Evolutionary conservation across 2,888 invertebrate genomes (phyloP), one percentile per base, ranked within the genome.

Genomic region (Stenoptilia bipunctidactyla): DNA sequence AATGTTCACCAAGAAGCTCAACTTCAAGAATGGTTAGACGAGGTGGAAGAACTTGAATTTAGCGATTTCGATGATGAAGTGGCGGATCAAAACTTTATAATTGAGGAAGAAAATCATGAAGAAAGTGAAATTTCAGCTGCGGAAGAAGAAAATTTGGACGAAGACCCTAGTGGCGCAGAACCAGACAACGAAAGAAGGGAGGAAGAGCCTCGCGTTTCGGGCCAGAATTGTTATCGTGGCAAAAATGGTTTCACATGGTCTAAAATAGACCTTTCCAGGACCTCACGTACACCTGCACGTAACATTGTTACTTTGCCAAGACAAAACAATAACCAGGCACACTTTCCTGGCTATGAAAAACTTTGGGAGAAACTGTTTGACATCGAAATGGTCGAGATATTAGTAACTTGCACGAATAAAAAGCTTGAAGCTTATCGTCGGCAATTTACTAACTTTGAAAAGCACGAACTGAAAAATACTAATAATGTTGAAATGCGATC

Each of bases 11-110:
- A n/a, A n/a, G n/a, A n/a, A n/a, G n/a, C n/a, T n/a, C n/a, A n/a
- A n/a, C n/a, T n/a, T n/a, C 25, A 25, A 25, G 5, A 25, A 9
- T 25, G 5, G 5, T 25, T 25, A 9, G 25, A 25, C 5, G 25
- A 25, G 9, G 25, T 6, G 5, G 9, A 25, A 5, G 25, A 25
- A 9, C 9, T 9, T 33, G 12, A 39, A 25, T 39, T 39, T 2
- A 39, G 34, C 34, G 39, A 39, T 39, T 15, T 39, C 25, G 39
- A 39, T 34, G 34, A 39, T 39, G 39, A 39, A 20, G 39, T 39
- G 33, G 14, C 39, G 34, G 39, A 34, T 13, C 14, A 8, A n/a
- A 39, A 41, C 37, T 25, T 25, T 25, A 9, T 25, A 6, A 25
- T 25, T 25, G 25, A 25, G 25, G 25, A 25, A 9, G 25, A 25